Evolutionary conservation across 2,797 vertebrate genomes (phyloP), one percentile per base, ranked within the genome.

Genomic region (Acrocephalus scirpaceus): DNA sequence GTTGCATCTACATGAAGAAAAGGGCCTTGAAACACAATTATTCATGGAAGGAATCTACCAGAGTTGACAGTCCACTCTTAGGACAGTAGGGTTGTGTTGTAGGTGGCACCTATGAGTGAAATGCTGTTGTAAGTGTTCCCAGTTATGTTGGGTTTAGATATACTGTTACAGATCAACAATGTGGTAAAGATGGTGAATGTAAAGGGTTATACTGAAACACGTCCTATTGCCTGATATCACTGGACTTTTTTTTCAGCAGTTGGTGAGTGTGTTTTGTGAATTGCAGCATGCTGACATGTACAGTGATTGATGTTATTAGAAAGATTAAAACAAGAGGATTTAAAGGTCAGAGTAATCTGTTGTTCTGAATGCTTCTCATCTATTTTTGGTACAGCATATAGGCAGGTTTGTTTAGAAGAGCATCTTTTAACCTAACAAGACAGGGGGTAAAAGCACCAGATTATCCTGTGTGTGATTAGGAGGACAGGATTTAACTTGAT

Each of bases 241-340:
- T 64, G 53, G 50, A 50, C 26, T 64, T 25, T 51, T 61, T 72
- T 86, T 82, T 58, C 60, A 21, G 48, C 67, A 40, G 64, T 75
- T 85, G 4, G 0, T 10, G 14, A 69, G 27, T 29, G 13, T 67
- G 7, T 45, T 62, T 88, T 79, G 45, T 67, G 48, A 84, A 62
- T 11, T 62, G 72, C 13, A 77, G n/a, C 17, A 20, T 57, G n/a
- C 56, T 84, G 80, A 26, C 2, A 3, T 40, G 23, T 57, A 22
- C 32, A 29, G 19, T 80, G 77, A 40, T 38, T 48, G 61, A 92
- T 84, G 67, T 50, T 76, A 23, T 32, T 32, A 74, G 67, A 75
- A 90, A 79, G 73, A 87, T 91, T 85, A 92, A 83, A 90, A 82
- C 40, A 73, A 76, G 93, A 89, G 60, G 77, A 92, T 94, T 87